phyloP scores from a whole-genome alignment of 2,797 vertebrate genomes.

The Tinamus major region DNA sequence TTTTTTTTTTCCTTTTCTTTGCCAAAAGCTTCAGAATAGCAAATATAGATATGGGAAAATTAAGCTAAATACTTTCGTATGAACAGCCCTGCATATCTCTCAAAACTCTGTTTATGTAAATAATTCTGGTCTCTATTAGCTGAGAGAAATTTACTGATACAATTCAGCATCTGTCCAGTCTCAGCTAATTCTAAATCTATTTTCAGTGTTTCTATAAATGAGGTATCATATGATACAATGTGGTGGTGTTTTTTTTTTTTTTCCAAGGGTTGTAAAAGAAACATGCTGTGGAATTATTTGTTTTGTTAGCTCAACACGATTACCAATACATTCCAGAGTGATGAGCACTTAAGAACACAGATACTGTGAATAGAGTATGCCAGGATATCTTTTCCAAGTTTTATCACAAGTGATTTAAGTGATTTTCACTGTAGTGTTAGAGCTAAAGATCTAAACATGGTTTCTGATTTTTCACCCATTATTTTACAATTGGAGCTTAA shows the following conservation, averaged over 20 bases:
- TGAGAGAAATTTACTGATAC: neutral
- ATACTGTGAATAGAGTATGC: neutral
- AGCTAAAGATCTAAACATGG: neutral
- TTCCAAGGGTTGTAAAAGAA: neutral
- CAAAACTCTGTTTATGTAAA: neutral
- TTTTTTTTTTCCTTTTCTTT: neutral
- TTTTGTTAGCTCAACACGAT: neutral
- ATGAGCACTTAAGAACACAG: neutral
- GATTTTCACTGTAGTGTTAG: neutral
- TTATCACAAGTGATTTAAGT: neutral
- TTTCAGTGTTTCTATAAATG: neutral
- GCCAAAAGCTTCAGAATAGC: neutral
- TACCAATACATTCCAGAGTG: neutral
- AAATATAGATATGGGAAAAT: neutral
- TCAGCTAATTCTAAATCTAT: neutral
- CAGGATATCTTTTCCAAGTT: neutral
- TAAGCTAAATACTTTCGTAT: neutral
- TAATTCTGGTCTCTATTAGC: neutral
- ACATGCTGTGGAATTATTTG: neutral
- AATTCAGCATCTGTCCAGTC: neutral
- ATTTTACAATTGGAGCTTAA: constrained; percentile 24
- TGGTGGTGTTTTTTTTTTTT: constrained; percentile 19
- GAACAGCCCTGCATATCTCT: neutral
- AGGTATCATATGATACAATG: neutral
- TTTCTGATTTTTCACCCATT: neutral